These are phyloP conservation scores for Psilopogon haemacephalus DNA, from an alignment of 2,113 vertebrate genomes.

Conservation along the genomic window DNA sequence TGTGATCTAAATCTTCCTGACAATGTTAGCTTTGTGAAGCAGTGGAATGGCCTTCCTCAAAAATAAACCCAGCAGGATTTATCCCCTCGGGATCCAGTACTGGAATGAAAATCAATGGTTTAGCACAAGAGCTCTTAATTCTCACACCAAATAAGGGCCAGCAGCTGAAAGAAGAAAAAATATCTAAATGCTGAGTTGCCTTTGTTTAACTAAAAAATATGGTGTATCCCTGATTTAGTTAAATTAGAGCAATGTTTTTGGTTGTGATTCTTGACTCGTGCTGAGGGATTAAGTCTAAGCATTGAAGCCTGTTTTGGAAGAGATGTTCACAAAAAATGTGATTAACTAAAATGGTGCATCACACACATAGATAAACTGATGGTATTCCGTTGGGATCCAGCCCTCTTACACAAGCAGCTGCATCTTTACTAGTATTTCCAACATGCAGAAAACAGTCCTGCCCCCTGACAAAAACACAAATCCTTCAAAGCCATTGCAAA, in stretches of 20 bases:
- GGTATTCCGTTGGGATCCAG: not conserved
- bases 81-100: slow-evolving; percentile 9
- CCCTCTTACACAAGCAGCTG: not conserved
- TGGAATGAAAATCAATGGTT: slow-evolving; percentile 20
- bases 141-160: not conserved
- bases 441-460: not conserved
- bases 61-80: slow-evolving; percentile 30
- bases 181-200: not conserved
- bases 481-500: not conserved
- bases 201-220: slow-evolving; percentile 30
- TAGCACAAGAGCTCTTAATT: slow-evolving; percentile 46
- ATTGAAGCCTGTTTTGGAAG: not conserved
- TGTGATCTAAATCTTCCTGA: slow-evolving; percentile 45
- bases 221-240: not conserved
- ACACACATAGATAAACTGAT: not conserved
- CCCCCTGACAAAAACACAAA: not conserved
- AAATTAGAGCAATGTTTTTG: not conserved
- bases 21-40: slow-evolving; percentile 6
- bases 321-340: not conserved
- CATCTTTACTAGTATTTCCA: not conserved
- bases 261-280: not conserved
- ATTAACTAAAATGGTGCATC: not conserved
- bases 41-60: slow-evolving; percentile 28
- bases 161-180: slow-evolving; percentile 3
- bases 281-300: fast-evolving